A percentile compares a stretch with the other conserved stretches of the same genome.
Evolutionary conservation across 2,888 invertebrate species (phyloP).

Genomic region (Brachylomia viminalis): DNA sequence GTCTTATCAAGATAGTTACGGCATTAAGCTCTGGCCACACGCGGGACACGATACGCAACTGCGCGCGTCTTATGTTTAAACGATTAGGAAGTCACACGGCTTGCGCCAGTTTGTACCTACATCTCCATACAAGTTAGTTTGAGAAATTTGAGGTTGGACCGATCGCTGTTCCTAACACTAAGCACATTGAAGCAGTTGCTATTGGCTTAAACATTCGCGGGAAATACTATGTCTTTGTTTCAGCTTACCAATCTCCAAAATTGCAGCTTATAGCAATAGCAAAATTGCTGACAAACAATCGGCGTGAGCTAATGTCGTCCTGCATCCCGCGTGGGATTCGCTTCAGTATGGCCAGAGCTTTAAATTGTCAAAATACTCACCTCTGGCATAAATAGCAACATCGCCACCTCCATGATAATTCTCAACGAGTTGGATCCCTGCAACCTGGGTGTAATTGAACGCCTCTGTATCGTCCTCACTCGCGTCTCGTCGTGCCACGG

Average conservation of each 20-base stretch:
- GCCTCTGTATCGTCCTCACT: slow-evolving; percentile 90
- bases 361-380: slow-evolving; percentile 74
- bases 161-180: no score
- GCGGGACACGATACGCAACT: not conserved
- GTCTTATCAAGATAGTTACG: no score
- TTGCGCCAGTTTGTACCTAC: not conserved
- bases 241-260: no score
- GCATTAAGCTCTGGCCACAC: not conserved
- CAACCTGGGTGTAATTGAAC: slow-evolving; percentile 93
- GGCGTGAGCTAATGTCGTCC: not conserved
- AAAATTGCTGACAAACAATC: no score
- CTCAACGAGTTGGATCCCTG: slow-evolving; percentile 93
- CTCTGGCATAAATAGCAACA: slow-evolving; percentile 95
- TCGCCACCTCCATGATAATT: slow-evolving; percentile 96
- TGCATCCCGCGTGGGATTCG: no score
- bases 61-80: not conserved
- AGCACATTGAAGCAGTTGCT: no score
- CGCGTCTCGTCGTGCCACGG: slow-evolving; percentile 91
- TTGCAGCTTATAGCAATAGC: no score
- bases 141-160: no score
- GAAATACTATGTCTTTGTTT: no score
- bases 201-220: no score
- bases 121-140: not conserved
- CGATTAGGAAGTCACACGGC: not conserved
- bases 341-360: not conserved